Base-by-base conservation (phyloP, 2,888 invertebrate species). In the Gymnosoma rotundatum region DNA sequence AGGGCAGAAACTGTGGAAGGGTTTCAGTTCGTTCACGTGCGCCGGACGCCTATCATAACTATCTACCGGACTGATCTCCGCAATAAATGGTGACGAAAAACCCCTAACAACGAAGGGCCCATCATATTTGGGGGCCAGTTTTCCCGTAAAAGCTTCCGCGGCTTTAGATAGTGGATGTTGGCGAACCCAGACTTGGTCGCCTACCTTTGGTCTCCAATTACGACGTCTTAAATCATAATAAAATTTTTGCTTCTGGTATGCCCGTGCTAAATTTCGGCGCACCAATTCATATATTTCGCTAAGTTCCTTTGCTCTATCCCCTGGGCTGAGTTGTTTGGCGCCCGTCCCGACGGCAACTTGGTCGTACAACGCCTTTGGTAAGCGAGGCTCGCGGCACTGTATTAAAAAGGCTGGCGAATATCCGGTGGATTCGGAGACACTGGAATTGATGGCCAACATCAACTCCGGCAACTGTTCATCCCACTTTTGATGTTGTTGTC, bases 361-460 rank as follows among this genome's bases (percentile, higher is more conserved):
- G 12, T 56, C 69, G 10, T 56, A 69, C 8, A 69, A 32, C 1
- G 69, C 36, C 0, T 63, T 69, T 0, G 73, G 61, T 14, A 80
- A 18, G 1, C 60, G 48, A n/a, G 80, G 80, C 18, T 80, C 66
- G 18, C 67, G 5, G 7, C 78, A 63, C 14, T 78, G 54, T 1
- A 9, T 14, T n/a, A 79, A 7, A n/a, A 64, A 63, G 0, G 69
- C 78, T 4, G 75, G 63, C 4, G 38, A 48, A 7, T 69, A 78
- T 1, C 69, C 63, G 0, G 74, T 78, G 1, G 74, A n/a, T 21
- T 78, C 69, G 0, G 38, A 38, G 7, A 10, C 6, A 38, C 38
- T 72, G 36, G 58, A 48, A 16, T 83, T 83, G 2, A 75, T 14
- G 0, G 70, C 74, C 14, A 79, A 12, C 8, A 20, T 72, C 0